Evolutionary conservation across 1,140 invertebrate genomes (phyloP).

Genomic region (Drosophila ambigua): DNA sequence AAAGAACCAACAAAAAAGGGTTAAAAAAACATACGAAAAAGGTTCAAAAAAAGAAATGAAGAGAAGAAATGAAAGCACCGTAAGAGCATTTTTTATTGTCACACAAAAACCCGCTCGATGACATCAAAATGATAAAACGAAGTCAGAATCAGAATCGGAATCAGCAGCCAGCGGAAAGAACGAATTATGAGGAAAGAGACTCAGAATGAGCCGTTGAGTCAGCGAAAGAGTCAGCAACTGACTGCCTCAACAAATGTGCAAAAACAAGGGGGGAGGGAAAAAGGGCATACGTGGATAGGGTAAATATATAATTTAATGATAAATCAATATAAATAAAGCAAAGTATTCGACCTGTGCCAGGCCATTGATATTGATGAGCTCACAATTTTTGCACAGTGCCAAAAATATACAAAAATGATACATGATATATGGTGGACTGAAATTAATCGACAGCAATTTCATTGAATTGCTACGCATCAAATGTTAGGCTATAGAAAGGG

Average conservation of each 20-base stretch:
- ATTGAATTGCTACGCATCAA: conserved; percentile 18
- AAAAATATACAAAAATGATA: conserved; percentile 35
- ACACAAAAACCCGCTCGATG: conserved; percentile 63
- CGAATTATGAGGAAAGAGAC: conserved; percentile 15
- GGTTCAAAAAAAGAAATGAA: conserved; percentile 25
- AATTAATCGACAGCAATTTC: conserved; percentile 24
- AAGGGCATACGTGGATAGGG: background rate
- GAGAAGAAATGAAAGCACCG: conserved; percentile 42
- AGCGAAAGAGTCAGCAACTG: conserved; percentile 40
- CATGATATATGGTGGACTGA: background rate
- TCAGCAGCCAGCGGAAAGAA: conserved; percentile 19
- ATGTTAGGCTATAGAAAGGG: conserved; percentile 11
- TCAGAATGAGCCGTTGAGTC: conserved; percentile 41
- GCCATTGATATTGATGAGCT: conserved; percentile 52
- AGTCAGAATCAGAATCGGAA: conserved; percentile 22
- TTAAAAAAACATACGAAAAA: conserved; percentile 11
- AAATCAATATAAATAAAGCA: conserved; percentile 32
- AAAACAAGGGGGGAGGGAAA: conserved; percentile 13
- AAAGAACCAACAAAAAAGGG: conserved; percentile 18
- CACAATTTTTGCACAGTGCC: conserved; percentile 27
- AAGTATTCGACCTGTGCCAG: conserved; percentile 31
- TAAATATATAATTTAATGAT: conserved; percentile 32
- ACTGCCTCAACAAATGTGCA: conserved; percentile 65
- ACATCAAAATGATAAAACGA: conserved; percentile 65
- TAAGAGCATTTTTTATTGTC: conserved; percentile 56